Base-by-base conservation (phyloP, 2,113 vertebrate species). In the Prolemur simus region DNA sequence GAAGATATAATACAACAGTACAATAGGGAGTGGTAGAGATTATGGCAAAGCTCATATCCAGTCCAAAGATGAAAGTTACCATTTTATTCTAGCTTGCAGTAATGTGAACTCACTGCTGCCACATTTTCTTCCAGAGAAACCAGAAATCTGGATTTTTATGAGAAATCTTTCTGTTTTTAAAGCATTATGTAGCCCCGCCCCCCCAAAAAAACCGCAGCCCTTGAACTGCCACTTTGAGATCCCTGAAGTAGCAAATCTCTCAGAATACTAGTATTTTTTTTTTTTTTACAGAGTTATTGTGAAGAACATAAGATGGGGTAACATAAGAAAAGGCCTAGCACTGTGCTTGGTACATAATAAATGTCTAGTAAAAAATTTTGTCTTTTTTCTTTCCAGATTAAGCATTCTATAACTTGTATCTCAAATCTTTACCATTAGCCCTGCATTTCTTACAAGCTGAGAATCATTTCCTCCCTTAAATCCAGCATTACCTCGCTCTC, bases 121-220 rank as follows among this genome's bases (percentile, higher is more conserved):
- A 89, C 18, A 29, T 60, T 45, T 39, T 68, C 45, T 92, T 91
- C 39, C 32, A 73, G 11, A 71, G 87, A 95, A 91, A 32, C 12
- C 32, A 80, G n/a, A 94, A 91, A 56, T 37, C 32, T 94, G 4
- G 23, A n/a, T 49, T 91, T 94, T 60, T 87, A 34, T 76, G 17
- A 78, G 69, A 94, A 94, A 78, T 60, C 23, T 45, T 85, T 15
- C 93, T 56, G 68, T 49, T 74, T 91, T 88, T 78, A 68, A 87
- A 78, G 17, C 66, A 94, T 25, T 15, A 7, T 23, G 1, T 11
- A 81, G n/a, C 18, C 32, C 90, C n/a, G n/a, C n/a, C 42, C 42
- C 42, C 42, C 42, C 4, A 42, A 42, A 89, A 94, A 54, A 92
- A 87, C 23, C 11, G 83, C 11, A 56, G n/a, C 27, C 18, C 9